Base-by-base conservation (phyloP, 2,888 invertebrate genomes). In the Hyppa rectilinea region DNA sequence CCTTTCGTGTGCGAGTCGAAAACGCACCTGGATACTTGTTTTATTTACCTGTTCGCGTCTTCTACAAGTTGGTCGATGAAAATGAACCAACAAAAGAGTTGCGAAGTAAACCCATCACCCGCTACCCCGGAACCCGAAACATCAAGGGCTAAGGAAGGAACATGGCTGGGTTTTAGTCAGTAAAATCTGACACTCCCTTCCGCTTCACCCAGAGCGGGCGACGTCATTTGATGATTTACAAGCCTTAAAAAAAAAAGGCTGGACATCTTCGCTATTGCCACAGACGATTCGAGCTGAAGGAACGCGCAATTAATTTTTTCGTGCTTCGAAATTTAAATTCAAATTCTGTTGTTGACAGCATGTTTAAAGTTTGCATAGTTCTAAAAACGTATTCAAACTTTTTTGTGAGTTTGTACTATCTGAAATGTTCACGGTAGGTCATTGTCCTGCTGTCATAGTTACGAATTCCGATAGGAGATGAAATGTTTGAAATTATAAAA, bases 301-400 rank as follows among this genome's bases (percentile, higher is more conserved):
- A 31, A 40, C n/a, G 12, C n/a, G 2, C 1, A n/a, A 31, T 78
- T 55, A 26, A 14, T 43, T 26, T 50, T 36, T 9, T 26, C 2
- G 3, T 23, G 29, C 29, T 59, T 50, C 59, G n/a, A 49, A 50
- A 29, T 29, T 29, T 2, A 23, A 63, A 31, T 52, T 67, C 31
- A 23, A 69, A 72, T 71, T 72, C n/a, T 45, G 23, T n/a, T 23
- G 12, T 38, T 45, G 71, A 71, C 34, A 52, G 31, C 29, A 3
- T 71, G 23, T 53, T 47, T 17, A 26, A 58, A 53, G 58, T 71
- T 47, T 34, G 36, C 26, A 40, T 29, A 78, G 38, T 71, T 73
- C 20, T 71, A 14, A 20, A 45, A 47, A 52, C 4, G 20, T 17
- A 45, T 77, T 70, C 7, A 29, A 59, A 71, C 40, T 59, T 59